Evolutionary conservation across 2,113 vertebrate genomes (phyloP).

Genomic region (Melanerpes formicivorus): DNA sequence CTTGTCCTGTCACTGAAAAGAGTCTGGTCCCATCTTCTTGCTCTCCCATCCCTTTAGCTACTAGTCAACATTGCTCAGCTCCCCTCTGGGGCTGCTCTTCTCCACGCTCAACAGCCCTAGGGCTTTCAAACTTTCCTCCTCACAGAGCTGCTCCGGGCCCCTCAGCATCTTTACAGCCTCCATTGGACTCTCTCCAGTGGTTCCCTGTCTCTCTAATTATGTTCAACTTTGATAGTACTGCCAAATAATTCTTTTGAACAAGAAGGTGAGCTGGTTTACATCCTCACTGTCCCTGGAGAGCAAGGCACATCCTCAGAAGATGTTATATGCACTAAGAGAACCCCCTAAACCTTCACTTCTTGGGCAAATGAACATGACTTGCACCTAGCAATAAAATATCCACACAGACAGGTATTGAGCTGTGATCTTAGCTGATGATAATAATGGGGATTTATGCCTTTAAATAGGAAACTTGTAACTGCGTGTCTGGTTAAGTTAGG

Average conservation of each 20-base stretch:
- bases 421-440: not conserved
- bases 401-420: too few relatives aligned
- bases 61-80: too few relatives aligned
- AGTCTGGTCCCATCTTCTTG: too few relatives aligned
- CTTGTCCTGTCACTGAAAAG: too few relatives aligned
- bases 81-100: too few relatives aligned
- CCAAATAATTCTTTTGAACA: not conserved
- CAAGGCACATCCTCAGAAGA: not conserved
- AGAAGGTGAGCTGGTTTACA: not conserved
- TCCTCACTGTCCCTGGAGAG: not conserved
- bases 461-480: not conserved
- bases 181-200: too few relatives aligned
- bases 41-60: too few relatives aligned
- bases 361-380: not conserved
- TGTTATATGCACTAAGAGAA: fast-evolving
- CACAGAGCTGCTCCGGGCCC: too few relatives aligned
- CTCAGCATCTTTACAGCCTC: too few relatives aligned
- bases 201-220: not conserved
- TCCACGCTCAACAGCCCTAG: too few relatives aligned
- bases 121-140: too few relatives aligned
- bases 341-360: not conserved
- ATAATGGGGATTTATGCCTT: not conserved
- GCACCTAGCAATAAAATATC: not conserved
- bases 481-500: not conserved
- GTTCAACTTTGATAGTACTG: not conserved